Percentiles rank a stretch among this genome's conserved stretches.
Evolutionary conservation across 2,888 invertebrate genomes (phyloP).

Genomic region (Diaprepes abbreviatus): DNA sequence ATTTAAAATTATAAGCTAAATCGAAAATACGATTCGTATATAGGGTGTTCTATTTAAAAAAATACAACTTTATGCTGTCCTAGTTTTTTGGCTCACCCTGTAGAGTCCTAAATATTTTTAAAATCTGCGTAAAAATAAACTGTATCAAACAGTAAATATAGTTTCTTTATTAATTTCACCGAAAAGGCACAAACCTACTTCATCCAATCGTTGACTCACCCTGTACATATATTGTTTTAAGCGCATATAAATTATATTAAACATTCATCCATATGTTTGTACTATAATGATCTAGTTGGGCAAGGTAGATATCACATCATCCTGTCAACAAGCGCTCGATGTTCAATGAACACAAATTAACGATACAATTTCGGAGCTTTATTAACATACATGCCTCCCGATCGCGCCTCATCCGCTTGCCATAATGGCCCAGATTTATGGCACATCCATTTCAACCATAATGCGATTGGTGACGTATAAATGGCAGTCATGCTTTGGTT

Average conservation of each 20-base stretch:
- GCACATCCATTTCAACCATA: constrained; percentile 31
- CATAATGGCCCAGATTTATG: constrained; percentile 33
- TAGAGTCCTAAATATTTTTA: too few species aligned
- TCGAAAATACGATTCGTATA: too few species aligned
- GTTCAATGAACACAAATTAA: constrained; percentile 31
- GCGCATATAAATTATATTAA: neutral
- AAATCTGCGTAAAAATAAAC: too few species aligned
- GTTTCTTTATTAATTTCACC: too few species aligned
- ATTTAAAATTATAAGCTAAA: too few species aligned
- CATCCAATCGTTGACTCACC: too few species aligned
- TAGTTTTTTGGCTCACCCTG: too few species aligned
- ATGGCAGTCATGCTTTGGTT: constrained; percentile 22
- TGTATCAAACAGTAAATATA: too few species aligned
- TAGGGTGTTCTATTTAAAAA: too few species aligned
- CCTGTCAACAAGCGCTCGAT: constrained; percentile 25
- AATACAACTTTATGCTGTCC: too few species aligned
- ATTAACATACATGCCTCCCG: constrained; percentile 23
- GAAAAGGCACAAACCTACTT: too few species aligned
- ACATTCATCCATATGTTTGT: neutral
- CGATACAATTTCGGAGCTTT: constrained; percentile 29
- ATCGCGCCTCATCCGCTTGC: constrained; percentile 28
- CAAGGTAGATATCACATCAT: constrained; percentile 21
- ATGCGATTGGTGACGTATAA: constrained; percentile 34
- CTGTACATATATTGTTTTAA: too few species aligned
- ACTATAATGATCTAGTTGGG: neutral